Percentiles rank a stretch among this genome's conserved stretches.
phyloP scores from a whole-genome alignment of 92 coral and sea anemone genomes.

The Muricea muricata region DNA sequence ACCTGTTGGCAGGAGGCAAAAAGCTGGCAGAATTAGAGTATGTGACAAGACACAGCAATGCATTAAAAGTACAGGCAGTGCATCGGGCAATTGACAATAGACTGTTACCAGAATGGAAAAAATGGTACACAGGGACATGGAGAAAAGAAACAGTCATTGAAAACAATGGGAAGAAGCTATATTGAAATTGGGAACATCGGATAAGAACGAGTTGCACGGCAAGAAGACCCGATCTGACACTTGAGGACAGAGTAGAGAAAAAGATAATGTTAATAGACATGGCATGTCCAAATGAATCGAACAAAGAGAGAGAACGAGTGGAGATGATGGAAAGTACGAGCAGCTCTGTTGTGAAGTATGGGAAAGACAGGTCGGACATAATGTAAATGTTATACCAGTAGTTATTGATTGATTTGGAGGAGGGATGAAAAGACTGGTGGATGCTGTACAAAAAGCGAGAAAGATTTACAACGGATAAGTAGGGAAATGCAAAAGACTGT shows the following conservation, averaged over 20 bases:
- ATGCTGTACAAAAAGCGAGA: conserved; percentile 11
- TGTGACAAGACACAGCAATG: background rate
- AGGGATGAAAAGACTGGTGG: background rate
- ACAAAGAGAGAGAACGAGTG: background rate
- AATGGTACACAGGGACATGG: background rate
- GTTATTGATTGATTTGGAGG: background rate
- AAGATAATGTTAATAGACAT: background rate
- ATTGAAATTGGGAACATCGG: background rate
- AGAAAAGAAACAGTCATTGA: background rate
- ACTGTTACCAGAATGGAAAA: conserved; percentile 1
- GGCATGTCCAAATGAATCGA: conserved; percentile 7
- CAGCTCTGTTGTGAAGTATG: background rate
- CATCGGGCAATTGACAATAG: background rate
- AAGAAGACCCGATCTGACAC: conserved; percentile 16
- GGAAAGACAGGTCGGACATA: background rate
- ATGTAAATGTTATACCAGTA: background rate
- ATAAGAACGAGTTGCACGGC: conserved; percentile 17
- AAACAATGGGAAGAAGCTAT: conserved; percentile 20
- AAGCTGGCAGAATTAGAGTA: background rate
- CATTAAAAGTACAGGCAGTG: conserved; percentile 28
- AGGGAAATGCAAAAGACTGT: conserved; percentile 39
- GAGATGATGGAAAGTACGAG: background rate
- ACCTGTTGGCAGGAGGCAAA: conserved; percentile 5
- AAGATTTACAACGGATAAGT: conserved; percentile 42
- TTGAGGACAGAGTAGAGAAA: background rate